Evolutionary conservation across 1,140 invertebrate genomes (phyloP), one percentile per base, ranked within the genome.

Genomic region (Leguminivora glycinivorella): DNA sequence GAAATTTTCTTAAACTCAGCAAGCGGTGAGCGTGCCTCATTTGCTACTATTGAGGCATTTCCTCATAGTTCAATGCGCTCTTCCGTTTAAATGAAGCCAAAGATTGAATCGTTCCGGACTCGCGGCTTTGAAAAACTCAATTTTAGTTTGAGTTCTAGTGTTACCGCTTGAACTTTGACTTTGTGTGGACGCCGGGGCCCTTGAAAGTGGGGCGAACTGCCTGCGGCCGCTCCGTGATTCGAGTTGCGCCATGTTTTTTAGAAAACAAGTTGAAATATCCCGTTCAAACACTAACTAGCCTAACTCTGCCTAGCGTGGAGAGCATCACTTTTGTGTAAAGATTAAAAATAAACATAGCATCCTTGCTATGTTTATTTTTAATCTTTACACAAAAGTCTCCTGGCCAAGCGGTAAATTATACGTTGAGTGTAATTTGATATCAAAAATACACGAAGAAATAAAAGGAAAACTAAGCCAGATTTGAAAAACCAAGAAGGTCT

Each of bases 1-100:
- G 85, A 84, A 89, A 88, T 88, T 89, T 88, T 79, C 88, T 89
- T 88, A 87, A 87, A 85, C 83, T 88, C 68, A 19, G 83, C 78
- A 77, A 80, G 80, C 83, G 80, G 71, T 78, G 77, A 83, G 75
- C 81, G 81, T 80, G 85, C 84, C 85, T 90, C 88, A 89, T 90
- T 90, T 90, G 84, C 84, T 79, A 87, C 87, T 78, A 90, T 89
- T 90, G 87, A 90, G 78, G 70, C 77, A 78, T 78, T 78, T 76
- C 79, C 77, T 79, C 76, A 85, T 83, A 87, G 79, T 82, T 82
- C 80, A 83, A 78, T 82, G 81, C 79, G 68, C 75, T 75, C 76
- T 83, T 76, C 73, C 76, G 75, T 83, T 81, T 77, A 85, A 80
- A 81, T 82, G 74, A 78, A 82, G 72, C 76, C 78, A 72, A 72